A percentile compares a stretch with the other conserved stretches of the same genome.
Conservation (phyloP, 2,113 vertebrate genomes). For the Bufo bufo region DNA sequence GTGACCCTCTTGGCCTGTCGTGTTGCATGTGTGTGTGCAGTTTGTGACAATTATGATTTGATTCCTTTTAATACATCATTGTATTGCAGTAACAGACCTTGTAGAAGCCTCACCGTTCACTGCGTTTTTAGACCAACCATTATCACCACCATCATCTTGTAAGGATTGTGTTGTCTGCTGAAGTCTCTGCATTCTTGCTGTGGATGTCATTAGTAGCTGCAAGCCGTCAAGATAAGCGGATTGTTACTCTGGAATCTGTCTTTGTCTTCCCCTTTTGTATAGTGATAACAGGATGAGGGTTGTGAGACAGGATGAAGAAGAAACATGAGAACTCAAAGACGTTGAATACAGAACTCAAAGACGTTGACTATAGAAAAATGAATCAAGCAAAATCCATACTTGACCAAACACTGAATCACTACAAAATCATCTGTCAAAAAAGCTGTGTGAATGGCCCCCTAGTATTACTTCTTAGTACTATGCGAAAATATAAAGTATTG, state of each 20-base stretch:
- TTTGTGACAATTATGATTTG: too few relatives aligned
- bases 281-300: neutral
- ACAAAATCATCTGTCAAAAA: too few relatives aligned
- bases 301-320: neutral
- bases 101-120: neutral
- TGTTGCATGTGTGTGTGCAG: too few relatives aligned
- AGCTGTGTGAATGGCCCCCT: too few relatives aligned
- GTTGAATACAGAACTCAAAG: too few relatives aligned
- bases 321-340: neutral
- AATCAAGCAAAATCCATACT: too few relatives aligned
- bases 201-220: neutral
- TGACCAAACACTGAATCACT: too few relatives aligned
- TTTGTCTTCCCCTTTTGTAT: neutral
- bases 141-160: neutral
- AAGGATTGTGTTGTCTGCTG: neutral
- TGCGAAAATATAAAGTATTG: too few relatives aligned
- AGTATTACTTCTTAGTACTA: too few relatives aligned
- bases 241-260: slow-evolving; percentile 21
- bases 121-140: neutral
- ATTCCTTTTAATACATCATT: neutral
- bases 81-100: neutral
- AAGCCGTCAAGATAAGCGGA: neutral
- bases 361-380: too few relatives aligned
- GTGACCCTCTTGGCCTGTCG: too few relatives aligned
- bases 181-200: neutral